Evolutionary conservation across 2,797 vertebrate species (phyloP), one percentile per base, ranked within the genome.

Genomic region (Hydrophis major): DNA sequence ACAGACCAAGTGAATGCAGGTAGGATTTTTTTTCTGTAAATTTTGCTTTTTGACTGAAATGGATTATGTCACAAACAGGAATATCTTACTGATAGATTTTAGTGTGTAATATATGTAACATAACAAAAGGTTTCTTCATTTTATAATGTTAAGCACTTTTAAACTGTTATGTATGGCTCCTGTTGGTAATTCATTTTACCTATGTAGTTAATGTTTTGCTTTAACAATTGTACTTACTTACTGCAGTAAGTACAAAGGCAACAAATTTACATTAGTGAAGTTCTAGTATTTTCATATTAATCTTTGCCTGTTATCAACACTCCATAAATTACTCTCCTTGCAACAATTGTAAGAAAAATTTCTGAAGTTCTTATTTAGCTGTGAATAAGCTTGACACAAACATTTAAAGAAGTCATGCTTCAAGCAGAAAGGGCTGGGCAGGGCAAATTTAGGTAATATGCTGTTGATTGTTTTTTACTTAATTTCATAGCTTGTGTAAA

Each of bases 1-100:
- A 18, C 96, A 96, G 97, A 96, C 97, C 97, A 98, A 97, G 97
- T 98, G 94, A 96, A 96, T 96, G 95, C 97, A 99, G 98, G 97
- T 98, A 98, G 98, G 98, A 97, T 93, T 95, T 60, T 42, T 42
- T 94, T 93, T 92, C 96, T 96, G 95, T 96, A 94, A 95, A 94
- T 95, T 95, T 4, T 4, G 94, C 92, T 97, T 87, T 96, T 95
- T 96, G 92, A 87, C 91, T 96, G 93, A 95, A 95, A 94, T 93
- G 95, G 94, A 95, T 94, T 96, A 94, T 42, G 94, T 92, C 86
- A 16, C 95, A 96, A 95, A 96, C 94, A 95, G 96, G 96, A 94
- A 94, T 94, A 96, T 27, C 95, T 96, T 96, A 97, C 57, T 61
- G 22, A 61, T 61, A 94, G 42, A 90, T 95, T 57, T 90, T 93